Base-by-base conservation (phyloP, 2,797 vertebrate genomes). In the Xenopus petersii region DNA sequence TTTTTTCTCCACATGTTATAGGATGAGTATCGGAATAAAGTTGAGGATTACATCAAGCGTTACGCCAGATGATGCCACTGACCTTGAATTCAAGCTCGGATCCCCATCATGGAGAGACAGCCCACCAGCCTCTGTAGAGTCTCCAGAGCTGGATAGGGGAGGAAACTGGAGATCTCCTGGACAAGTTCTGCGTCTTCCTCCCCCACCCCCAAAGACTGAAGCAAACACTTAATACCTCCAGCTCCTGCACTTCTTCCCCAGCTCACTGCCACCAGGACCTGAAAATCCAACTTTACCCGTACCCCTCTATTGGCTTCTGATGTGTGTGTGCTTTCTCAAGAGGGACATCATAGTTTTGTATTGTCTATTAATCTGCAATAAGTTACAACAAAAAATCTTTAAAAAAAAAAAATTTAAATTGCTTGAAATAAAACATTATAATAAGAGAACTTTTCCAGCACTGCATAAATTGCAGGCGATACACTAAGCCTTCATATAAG, bases 1-100 rank as follows among this genome's bases (percentile, higher is more conserved):
- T 9, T 16, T 79, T 72, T 9, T 77, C 82, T 12, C 80, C 80
- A 74, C 80, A 69, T 67, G 83, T 63, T 59, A 12, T 26, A 99
- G 97, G 97, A 98, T 82, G 96, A 98, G 82, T 98, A 98, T 74
- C 93, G 95, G 75, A 96, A 80, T 88, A 98, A 98, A 86, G 97
- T 99, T 88, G 95, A 98, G 79, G 96, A 99, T 89, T 99, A 96
- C 93, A 98, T 99, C 88, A 96, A 94, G 86, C 92, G 90, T 82
- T 98, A 97, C 0, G 96, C 97, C 78, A 99, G 97, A 98, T 99
- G 96, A 98, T 97, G 92, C 36, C 71, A 47, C 36, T 24, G 6
- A n/a, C n/a, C 33, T 55, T 55, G 36, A 11, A 59, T 70, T 64
- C 16, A 61, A 64, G 51, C 55, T 74, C 6, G 21, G 67, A 61